Base-by-base conservation (phyloP, 2,888 invertebrate species). In the Saturnia japonica region DNA sequence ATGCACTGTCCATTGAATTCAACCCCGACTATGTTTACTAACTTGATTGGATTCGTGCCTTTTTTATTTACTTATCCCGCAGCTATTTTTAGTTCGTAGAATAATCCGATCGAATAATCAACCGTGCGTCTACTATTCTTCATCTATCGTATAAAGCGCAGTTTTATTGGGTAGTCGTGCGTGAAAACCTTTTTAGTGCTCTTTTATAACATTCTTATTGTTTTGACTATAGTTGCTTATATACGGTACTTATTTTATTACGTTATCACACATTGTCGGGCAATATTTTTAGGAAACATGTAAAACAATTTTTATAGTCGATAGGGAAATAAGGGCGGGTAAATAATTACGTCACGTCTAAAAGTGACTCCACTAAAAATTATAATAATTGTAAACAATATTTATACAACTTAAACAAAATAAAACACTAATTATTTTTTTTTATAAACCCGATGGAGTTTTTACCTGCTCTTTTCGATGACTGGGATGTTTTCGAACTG, bases 41-140 rank as follows among this genome's bases (percentile, higher is more conserved):
- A 89, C 87, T 89, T 91, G 92, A 93, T 93, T 93, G 92, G 89
- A 88, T 88, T 89, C 91, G 91, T 91, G 91, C 89, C 86, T 85
- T 88, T 90, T 91, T 86, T 91, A 91, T 93, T 91, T 91, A 85
- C 86, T 78, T 80, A 83, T 84, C 82, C 80, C 77, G 84, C 88
- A 88, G 87, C 81, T 85, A 81, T 85, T 88, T 87, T 84, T 86
- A 87, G 81, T 75, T 76, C 71, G 73, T 74, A 68, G 57, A 67
- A 60, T 67, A 67, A 70, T 70, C 69, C 25, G 66, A 57, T 57
- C 62, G 64, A 76, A 57, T 57, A 68, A 76, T 75, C 73, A 72
- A 64, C 79, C 75, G 77, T 78, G 77, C 76, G 76, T 73, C 19
- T 60, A 70, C 73, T 69, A 77, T 80, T 79, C 78, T 76, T 77